Evolutionary conservation across 2,113 vertebrate species (phyloP).

Genomic region (Archilochus colubris): DNA sequence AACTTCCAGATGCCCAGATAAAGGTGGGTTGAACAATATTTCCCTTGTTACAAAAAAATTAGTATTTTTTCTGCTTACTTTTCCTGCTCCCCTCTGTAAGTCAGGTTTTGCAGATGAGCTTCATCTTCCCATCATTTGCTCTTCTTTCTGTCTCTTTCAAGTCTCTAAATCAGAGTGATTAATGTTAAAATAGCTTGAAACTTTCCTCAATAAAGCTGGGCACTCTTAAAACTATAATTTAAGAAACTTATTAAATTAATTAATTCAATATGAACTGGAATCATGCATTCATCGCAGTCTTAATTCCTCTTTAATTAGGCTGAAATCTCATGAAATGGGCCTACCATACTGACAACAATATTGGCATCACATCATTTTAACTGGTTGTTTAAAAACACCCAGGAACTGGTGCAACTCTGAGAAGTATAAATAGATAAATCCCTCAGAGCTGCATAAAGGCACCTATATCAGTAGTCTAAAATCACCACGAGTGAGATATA

Average conservation of each 20-base stretch:
- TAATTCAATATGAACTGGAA: neutral
- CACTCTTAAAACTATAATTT: neutral
- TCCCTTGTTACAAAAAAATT: neutral
- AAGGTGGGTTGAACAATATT: neutral
- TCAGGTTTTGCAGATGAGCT: neutral
- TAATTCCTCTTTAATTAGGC: neutral
- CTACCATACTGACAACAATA: neutral
- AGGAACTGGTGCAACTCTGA: neutral
- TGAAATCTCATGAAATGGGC: neutral
- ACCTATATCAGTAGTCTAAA: neutral
- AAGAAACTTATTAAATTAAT: neutral
- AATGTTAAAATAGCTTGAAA: neutral
- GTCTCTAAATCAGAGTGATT: neutral
- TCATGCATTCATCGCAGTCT: neutral
- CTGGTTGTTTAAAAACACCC: neutral
- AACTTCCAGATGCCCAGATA: neutral
- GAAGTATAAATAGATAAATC: neutral
- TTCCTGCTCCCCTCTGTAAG: neutral
- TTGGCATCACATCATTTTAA: rapidly evolving
- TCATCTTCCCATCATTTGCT: neutral
- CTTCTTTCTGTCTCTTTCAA: neutral
- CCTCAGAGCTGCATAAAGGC: neutral
- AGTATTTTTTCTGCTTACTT: neutral
- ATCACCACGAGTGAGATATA: neutral
- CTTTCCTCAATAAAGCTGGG: neutral